These are phyloP conservation scores for Phylloscopus trochiloides DNA, from an alignment of 2,113 vertebrate genomes.

Conservation along the genomic window DNA sequence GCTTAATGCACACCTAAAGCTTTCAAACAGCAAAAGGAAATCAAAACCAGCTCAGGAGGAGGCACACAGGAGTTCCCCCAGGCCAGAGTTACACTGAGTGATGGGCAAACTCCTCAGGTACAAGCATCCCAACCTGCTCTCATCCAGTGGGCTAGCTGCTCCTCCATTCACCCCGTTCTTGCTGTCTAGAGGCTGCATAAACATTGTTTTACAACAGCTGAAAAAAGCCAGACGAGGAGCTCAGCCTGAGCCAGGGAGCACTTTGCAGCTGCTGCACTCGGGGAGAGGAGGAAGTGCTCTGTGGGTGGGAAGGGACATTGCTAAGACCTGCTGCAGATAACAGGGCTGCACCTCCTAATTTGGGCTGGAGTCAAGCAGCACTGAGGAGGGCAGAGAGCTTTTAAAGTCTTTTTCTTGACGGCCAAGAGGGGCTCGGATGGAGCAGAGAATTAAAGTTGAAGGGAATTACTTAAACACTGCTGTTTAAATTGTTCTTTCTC, in stretches of 20 bases:
- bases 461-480: background rate
- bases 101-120: background rate
- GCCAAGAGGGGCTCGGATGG: background rate
- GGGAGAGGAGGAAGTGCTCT: background rate
- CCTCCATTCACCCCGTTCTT: background rate
- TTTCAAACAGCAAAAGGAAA: background rate
- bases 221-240: background rate
- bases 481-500: background rate
- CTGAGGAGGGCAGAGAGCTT: background rate
- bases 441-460: background rate
- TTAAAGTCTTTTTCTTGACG: background rate
- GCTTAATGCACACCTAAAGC: background rate
- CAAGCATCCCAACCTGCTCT: background rate
- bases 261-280: background rate
- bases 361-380: background rate
- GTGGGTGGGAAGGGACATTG: conserved; percentile 6
- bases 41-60: background rate
- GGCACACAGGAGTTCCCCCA: background rate
- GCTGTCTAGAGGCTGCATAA: background rate
- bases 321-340: background rate
- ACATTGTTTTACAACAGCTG: background rate
- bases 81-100: background rate
- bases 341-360: background rate
- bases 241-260: background rate
- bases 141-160: background rate